Conservation (phyloP, 2,113 vertebrate genomes). For the Leptobrachium leishanense region DNA sequence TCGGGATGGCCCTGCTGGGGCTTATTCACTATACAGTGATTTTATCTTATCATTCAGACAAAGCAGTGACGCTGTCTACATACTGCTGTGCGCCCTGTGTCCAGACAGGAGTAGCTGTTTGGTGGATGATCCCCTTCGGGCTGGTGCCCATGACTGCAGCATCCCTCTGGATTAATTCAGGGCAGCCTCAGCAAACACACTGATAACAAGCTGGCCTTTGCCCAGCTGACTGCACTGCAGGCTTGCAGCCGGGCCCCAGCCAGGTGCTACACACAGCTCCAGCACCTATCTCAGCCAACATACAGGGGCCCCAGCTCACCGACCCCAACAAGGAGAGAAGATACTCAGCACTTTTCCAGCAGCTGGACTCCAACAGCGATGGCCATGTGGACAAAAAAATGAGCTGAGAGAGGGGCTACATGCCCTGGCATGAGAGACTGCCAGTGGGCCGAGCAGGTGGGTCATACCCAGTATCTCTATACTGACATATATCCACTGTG, state of each 20-base stretch:
- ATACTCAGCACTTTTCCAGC: conserved; percentile 79
- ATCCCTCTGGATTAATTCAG: background rate
- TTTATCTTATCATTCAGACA: too few relatives aligned
- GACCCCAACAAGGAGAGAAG: conserved; percentile 69
- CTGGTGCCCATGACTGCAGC: background rate
- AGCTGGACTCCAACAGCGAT: conserved; percentile 85
- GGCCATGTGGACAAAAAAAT: conserved; percentile 75
- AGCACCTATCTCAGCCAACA: background rate
- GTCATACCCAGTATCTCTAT: background rate
- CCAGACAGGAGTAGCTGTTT: background rate
- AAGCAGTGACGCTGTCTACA: too few relatives aligned
- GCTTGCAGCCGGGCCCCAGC: background rate
- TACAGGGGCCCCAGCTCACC: conserved; percentile 1
- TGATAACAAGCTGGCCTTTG: background rate
- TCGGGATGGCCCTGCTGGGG: too few relatives aligned
- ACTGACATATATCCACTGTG: too few relatives aligned
- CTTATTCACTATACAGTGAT: too few relatives aligned
- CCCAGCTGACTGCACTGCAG: background rate
- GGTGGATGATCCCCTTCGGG: background rate
- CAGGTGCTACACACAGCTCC: conserved; percentile 6
- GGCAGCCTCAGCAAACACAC: conserved; percentile 12
- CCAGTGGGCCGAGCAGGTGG: conserved; percentile 66
- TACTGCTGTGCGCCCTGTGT: too few relatives aligned
- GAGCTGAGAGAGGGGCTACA: conserved; percentile 79
- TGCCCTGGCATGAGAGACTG: conserved; percentile 63